Percentiles rank a stretch among this genome's conserved stretches.
Conservation (phyloP, 2,113 vertebrate species). For the Otis tarda region DNA sequence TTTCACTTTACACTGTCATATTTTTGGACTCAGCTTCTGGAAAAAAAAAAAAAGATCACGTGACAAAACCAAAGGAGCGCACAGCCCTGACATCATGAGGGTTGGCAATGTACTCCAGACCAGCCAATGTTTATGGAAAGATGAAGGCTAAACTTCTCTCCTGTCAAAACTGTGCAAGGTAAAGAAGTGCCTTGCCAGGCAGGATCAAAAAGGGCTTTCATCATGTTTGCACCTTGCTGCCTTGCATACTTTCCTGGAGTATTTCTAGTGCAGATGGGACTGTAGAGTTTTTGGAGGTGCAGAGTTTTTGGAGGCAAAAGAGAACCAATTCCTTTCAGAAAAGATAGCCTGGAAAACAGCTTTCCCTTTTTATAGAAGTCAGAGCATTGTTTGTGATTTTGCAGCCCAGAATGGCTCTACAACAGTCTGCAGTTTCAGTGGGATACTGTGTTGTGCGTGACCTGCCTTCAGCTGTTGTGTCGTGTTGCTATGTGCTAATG, state of each 20-base stretch:
- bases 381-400: not conserved
- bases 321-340: not conserved
- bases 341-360: not conserved
- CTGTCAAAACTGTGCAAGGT: not conserved
- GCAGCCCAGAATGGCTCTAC: not conserved
- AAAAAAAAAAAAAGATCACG: not conserved
- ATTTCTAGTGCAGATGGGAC: not conserved
- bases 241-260: not conserved
- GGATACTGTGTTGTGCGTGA: not conserved
- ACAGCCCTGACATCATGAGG: not conserved
- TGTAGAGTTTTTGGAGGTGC: not conserved
- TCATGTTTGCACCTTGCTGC: fast-evolving
- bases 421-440: not conserved
- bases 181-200: not conserved
- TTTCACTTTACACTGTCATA: not conserved
- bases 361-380: not conserved
- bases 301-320: not conserved
- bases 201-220: not conserved
- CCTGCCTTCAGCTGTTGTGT: constrained; percentile 32
- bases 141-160: not conserved
- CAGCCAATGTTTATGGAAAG: not conserved
- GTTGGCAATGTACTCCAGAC: not conserved
- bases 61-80: not conserved
- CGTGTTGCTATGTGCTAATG: not conserved
- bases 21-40: not conserved